phyloP scores from a whole-genome alignment of 30 jellyfish, hydroid and myxozoan genomes.

The Rhopilema esculentum region DNA sequence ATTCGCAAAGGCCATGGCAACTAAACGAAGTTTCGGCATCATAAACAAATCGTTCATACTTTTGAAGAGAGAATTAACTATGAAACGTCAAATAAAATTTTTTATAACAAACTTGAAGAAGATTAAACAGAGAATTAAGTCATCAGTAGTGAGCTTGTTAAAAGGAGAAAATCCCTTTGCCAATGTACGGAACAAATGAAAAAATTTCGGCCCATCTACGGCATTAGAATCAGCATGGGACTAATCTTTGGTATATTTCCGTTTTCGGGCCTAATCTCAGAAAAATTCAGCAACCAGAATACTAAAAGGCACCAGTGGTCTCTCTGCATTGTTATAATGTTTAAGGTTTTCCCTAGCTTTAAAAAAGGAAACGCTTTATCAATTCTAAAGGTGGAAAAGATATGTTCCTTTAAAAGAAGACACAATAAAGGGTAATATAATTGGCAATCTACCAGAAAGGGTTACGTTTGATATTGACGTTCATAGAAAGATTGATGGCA shows the following conservation, averaged over 20 bases:
- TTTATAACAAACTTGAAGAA: background rate
- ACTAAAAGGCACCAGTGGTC: background rate
- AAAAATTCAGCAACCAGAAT: background rate
- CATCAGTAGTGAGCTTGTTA: slow-evolving; percentile 27
- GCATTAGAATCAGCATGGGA: slow-evolving; percentile 22
- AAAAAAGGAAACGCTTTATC: background rate
- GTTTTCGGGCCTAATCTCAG: slow-evolving; percentile 17
- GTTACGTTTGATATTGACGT: too few species aligned
- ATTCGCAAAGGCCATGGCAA: background rate
- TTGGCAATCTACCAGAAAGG: too few species aligned
- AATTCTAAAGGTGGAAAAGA: too few species aligned
- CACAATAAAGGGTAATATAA: too few species aligned
- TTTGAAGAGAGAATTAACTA: background rate
- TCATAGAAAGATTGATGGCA: too few species aligned
- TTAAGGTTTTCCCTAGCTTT: too few species aligned
- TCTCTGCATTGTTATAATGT: background rate
- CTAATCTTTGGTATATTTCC: slow-evolving; percentile 32
- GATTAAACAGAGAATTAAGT: background rate
- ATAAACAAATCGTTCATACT: background rate
- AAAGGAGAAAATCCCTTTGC: slow-evolving; percentile 14
- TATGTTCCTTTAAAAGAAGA: too few species aligned
- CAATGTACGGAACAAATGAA: slow-evolving; percentile 19
- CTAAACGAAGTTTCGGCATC: background rate
- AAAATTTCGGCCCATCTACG: slow-evolving; percentile 24
- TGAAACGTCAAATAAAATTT: background rate